Evolutionary conservation across 2,113 vertebrate species (phyloP).

Genomic region (Enhydra lutris): DNA sequence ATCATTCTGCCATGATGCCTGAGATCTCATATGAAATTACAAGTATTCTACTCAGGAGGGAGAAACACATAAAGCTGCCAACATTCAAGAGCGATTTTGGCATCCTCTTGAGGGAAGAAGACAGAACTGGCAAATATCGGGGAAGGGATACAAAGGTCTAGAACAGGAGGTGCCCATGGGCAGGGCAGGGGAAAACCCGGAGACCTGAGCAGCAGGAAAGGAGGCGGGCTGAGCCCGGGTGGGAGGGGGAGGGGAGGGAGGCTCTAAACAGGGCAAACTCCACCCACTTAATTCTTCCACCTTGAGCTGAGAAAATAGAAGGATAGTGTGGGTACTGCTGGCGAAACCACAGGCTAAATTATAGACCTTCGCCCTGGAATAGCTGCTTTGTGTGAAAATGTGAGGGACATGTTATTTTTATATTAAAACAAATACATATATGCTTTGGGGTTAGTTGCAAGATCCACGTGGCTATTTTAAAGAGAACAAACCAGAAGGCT

Average conservation of each 20-base stretch:
- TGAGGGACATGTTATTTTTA: not conserved
- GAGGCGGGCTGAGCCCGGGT: not conserved
- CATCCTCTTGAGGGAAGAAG: not conserved
- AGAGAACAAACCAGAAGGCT: not conserved
- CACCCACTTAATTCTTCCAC: not conserved
- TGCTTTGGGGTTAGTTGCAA: not conserved
- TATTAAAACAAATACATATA: conserved; percentile 24
- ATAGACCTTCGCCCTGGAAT: not conserved
- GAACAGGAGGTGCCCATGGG: not conserved
- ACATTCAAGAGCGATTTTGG: not conserved
- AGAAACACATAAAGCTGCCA: not conserved
- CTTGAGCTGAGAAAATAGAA: not conserved
- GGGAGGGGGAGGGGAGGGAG: too few species aligned
- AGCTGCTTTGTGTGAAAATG: not conserved
- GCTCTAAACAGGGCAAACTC: not conserved
- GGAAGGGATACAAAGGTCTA: not conserved
- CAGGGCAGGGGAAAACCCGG: not conserved
- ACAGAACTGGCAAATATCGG: not conserved
- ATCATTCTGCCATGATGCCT: not conserved
- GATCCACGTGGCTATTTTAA: not conserved
- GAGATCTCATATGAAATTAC: not conserved
- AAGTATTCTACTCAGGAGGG: not conserved
- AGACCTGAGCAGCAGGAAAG: not conserved
- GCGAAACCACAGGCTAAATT: not conserved
- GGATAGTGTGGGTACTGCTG: not conserved